These are phyloP conservation scores for Cydia strobilella DNA, from an alignment of 1,140 invertebrate species.

Conservation along the genomic window DNA sequence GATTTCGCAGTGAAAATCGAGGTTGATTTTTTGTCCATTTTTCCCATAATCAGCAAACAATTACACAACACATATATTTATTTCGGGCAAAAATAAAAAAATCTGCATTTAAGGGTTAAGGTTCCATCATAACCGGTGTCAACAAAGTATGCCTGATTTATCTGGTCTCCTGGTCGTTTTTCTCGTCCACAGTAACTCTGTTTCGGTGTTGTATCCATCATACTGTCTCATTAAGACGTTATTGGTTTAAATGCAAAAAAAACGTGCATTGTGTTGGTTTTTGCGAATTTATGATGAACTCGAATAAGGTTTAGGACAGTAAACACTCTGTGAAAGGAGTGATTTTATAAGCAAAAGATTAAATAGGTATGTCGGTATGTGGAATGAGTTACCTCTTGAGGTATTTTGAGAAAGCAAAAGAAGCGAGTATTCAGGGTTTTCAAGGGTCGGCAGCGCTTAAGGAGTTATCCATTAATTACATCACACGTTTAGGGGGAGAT, in stretches of 20 bases:
- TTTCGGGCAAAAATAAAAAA: too few species aligned
- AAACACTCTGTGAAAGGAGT: neutral
- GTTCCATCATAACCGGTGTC: conserved; percentile 22
- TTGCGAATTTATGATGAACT: conserved; percentile 6
- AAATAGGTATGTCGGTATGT: neutral
- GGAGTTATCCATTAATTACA: too few species aligned
- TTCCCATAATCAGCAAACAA: too few species aligned
- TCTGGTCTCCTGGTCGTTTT: conserved; percentile 41
- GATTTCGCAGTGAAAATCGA: too few species aligned
- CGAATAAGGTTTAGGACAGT: neutral
- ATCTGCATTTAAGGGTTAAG: too few species aligned
- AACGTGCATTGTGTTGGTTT: conserved; percentile 1
- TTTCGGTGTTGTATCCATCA: conserved; percentile 40
- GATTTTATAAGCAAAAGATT: neutral
- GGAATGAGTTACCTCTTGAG: too few species aligned
- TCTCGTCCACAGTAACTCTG: neutral
- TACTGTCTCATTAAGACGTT: conserved; percentile 57
- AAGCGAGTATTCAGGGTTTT: too few species aligned
- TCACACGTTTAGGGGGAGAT: too few species aligned
- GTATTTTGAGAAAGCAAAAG: too few species aligned
- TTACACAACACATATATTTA: too few species aligned
- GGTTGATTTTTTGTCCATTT: too few species aligned
- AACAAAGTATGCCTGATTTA: conserved; percentile 27
- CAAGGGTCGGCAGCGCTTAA: too few species aligned
- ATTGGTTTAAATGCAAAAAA: conserved; percentile 39